Conservation (phyloP, 2,113 vertebrate genomes). For the Bucco capensis region DNA sequence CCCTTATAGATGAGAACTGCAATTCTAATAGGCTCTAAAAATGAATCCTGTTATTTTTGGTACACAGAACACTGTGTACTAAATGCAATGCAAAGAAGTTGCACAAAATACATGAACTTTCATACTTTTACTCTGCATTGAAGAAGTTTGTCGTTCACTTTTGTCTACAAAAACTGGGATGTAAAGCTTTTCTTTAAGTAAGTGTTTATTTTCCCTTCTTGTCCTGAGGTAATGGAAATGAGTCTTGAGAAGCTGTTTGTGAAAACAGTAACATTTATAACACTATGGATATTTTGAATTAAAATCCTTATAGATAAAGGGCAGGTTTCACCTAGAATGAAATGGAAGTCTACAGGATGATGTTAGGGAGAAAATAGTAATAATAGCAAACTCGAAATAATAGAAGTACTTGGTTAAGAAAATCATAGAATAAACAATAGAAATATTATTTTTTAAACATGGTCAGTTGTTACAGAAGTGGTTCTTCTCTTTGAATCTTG, state of each 20-base stretch:
- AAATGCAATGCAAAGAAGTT: neutral
- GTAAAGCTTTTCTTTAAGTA: neutral
- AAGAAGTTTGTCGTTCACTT: neutral
- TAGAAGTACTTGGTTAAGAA: neutral
- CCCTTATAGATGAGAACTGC: slow-evolving; percentile 24
- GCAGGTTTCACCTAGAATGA: neutral
- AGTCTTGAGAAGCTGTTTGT: neutral
- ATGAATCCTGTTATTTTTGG: slow-evolving; percentile 21
- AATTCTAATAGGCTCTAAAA: slow-evolving; percentile 47
- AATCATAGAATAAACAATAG: neutral
- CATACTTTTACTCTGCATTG: neutral
- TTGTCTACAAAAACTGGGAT: neutral
- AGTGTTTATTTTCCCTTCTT: neutral
- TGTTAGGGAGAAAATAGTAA: neutral
- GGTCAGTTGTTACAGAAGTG: neutral
- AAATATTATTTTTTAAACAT: neutral
- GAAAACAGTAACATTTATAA: neutral
- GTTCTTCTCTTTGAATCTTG: neutral
- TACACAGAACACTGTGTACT: slow-evolving; percentile 26
- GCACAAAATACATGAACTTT: neutral
- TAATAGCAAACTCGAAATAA: neutral
- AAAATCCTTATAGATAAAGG: neutral
- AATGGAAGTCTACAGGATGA: neutral
- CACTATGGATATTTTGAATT: neutral
- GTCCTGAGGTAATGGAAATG: neutral